Conservation (phyloP, 2,888 invertebrate genomes). For the Barypeithes pellucidus region DNA sequence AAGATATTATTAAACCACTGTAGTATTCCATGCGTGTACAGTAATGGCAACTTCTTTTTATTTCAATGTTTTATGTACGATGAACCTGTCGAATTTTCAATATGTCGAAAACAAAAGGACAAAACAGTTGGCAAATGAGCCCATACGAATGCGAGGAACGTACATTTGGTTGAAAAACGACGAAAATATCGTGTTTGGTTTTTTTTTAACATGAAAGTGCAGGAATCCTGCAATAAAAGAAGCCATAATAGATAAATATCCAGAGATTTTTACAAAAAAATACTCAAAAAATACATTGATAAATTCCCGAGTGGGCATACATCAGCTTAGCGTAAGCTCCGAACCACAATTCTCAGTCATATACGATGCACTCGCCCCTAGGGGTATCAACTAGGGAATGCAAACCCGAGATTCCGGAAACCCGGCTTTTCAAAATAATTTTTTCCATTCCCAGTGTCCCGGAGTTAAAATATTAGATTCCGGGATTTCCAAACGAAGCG, state of each 20-base stretch:
- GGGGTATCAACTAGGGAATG: no score
- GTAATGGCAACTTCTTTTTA: constrained; percentile 23
- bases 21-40: constrained; percentile 22
- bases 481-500: no score
- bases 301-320: no score
- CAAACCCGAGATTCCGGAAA: no score
- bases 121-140: constrained; percentile 38
- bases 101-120: constrained; percentile 35
- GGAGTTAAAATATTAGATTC: no score
- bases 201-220: neutral
- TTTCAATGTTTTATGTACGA: constrained; percentile 16
- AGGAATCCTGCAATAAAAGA: neutral
- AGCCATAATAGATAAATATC: constrained; percentile 11
- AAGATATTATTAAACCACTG: neutral
- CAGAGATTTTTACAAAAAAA: neutral
- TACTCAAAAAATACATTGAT: no score
- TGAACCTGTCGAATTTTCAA: constrained; percentile 38
- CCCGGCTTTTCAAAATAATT: no score
- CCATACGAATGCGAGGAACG: constrained; percentile 30
- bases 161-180: constrained; percentile 13
- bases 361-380: no score
- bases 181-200: constrained; percentile 14
- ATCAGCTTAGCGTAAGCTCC: no score
- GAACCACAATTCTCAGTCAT: no score
- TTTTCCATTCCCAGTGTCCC: no score